Percentiles rank a stretch among this genome's conserved stretches.
Conservation (phyloP, 1,140 invertebrate genomes). For the Archegozetes longisetosus region DNA sequence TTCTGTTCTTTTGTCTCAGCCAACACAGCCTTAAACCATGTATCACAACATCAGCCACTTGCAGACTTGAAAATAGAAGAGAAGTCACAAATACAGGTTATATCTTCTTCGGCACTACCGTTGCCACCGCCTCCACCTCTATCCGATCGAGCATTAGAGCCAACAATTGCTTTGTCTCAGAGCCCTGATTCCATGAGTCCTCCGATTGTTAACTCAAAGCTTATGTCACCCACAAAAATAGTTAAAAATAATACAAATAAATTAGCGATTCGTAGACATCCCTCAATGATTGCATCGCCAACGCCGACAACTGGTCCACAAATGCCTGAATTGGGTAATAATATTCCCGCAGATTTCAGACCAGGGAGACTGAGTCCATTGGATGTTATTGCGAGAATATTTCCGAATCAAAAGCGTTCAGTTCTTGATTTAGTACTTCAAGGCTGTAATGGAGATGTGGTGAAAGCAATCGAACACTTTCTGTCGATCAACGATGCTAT, state of each 20-base stretch:
- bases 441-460: conserved; percentile 65
- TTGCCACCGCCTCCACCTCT: neutral
- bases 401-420: conserved; percentile 62
- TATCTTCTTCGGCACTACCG: neutral
- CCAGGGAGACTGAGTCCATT: conserved; percentile 42
- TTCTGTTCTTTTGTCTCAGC: neutral
- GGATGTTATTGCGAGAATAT: conserved; percentile 66
- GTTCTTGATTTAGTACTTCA: conserved; percentile 72
- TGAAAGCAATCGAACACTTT: conserved; percentile 56
- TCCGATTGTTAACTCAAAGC: neutral
- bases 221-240: neutral
- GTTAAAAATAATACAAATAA: neutral
- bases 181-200: no score
- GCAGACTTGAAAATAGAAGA: neutral
- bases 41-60: neutral
- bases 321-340: neutral
- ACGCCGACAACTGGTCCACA: conserved; percentile 3
- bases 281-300: neutral
- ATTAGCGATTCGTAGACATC: neutral
- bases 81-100: no score
- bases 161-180: neutral
- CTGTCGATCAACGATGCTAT: conserved; percentile 25
- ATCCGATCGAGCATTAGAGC: neutral
- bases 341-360: conserved; percentile 16
- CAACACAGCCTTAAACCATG: no score